phyloP scores from a whole-genome alignment of 2,888 invertebrate genomes.

The Drosophila koepferae region DNA sequence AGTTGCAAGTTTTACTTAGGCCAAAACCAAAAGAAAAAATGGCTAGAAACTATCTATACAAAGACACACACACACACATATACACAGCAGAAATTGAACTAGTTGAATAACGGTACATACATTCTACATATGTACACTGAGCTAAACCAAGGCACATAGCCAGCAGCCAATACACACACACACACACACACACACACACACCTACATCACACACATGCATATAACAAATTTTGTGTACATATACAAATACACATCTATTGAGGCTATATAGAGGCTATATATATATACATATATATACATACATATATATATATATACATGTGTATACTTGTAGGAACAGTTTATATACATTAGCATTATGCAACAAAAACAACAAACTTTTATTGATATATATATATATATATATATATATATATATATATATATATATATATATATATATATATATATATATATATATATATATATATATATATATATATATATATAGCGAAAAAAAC shows the following conservation, averaged over 20 bases:
- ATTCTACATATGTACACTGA: slow-evolving; percentile 76
- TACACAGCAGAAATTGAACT: slow-evolving; percentile 29
- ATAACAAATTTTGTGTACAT: slow-evolving; percentile 41
- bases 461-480: slow-evolving; percentile 22
- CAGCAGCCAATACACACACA: slow-evolving; percentile 21
- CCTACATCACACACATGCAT: slow-evolving; percentile 13
- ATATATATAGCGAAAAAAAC: slow-evolving; percentile 25
- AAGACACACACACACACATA: slow-evolving; percentile 26
- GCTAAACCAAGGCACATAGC: slow-evolving; percentile 31
- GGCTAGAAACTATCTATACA: slow-evolving; percentile 29
- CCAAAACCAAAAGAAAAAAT: slow-evolving; percentile 12
- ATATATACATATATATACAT: slow-evolving; percentile 37
- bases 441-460: slow-evolving; percentile 43
- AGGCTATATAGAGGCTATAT: slow-evolving; percentile 45
- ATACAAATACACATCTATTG: slow-evolving; percentile 43
- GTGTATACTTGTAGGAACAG: slow-evolving; percentile 59
- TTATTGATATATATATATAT: slow-evolving; percentile 55
- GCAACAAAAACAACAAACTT: slow-evolving; percentile 45
- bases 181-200: slow-evolving; percentile 16
- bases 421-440: slow-evolving; percentile 23
- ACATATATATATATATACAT: slow-evolving; percentile 47
- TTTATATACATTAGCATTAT: slow-evolving; percentile 68
- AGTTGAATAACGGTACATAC: slow-evolving; percentile 65
- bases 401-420: slow-evolving; percentile 11
- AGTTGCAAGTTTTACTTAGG: slow-evolving; percentile 47